Evolutionary conservation across 2,888 invertebrate genomes (phyloP).

Genomic region (Tenthredo notha): DNA sequence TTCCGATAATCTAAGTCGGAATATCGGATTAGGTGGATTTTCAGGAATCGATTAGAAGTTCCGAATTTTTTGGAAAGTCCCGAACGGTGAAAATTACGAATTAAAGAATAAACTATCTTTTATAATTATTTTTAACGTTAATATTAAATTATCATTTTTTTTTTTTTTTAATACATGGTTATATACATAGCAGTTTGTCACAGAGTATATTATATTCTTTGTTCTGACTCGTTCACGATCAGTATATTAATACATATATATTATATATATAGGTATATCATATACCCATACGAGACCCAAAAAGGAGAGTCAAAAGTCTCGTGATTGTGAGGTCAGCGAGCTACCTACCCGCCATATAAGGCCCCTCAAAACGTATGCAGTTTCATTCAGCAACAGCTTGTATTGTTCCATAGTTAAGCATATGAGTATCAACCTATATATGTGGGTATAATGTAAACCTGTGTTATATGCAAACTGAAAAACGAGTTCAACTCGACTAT

Average conservation of each 20-base stretch:
- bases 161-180: background rate
- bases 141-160: background rate
- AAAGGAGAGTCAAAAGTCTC: constrained; percentile 1
- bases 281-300: background rate
- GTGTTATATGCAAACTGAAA: background rate
- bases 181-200: background rate
- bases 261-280: background rate
- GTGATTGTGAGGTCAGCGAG: constrained; percentile 20
- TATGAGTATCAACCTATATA: background rate
- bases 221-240: background rate
- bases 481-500: background rate
- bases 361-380: constrained; percentile 4
- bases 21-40: background rate
- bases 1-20: background rate
- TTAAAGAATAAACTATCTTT: no score
- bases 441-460: background rate
- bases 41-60: background rate
- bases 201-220: background rate
- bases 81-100: no score
- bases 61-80: no score
- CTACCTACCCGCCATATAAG: constrained; percentile 8
- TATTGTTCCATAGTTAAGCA: background rate
- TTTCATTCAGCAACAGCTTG: constrained; percentile 1
- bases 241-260: background rate
- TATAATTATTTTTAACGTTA: background rate